Conservation (phyloP, 2,888 invertebrate genomes). For the Oeneis ivallda region DNA sequence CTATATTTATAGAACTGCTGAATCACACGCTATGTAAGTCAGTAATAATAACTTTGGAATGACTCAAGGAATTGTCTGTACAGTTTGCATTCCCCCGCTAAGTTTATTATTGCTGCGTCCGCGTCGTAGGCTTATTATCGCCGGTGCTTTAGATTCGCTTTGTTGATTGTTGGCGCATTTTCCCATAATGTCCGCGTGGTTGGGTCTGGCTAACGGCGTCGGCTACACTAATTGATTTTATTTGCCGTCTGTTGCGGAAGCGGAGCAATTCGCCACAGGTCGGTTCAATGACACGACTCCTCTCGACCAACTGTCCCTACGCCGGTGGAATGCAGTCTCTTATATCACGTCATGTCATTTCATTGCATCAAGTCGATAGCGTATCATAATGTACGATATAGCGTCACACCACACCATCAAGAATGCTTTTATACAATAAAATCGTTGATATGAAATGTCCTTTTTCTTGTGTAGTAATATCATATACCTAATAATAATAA, state of each 20-base stretch:
- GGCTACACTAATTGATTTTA: constrained; percentile 64
- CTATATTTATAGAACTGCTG: constrained; percentile 64
- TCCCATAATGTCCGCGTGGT: constrained; percentile 39
- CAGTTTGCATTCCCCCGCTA: constrained; percentile 18
- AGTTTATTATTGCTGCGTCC: constrained; percentile 30
- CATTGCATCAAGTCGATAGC: constrained; percentile 31
- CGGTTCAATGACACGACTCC: constrained; percentile 71
- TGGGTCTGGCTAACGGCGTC: constrained; percentile 51
- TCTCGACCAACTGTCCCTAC: constrained; percentile 50
- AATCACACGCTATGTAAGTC: constrained; percentile 57
- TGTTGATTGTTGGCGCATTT: constrained; percentile 38
- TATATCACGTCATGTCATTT: constrained; percentile 39
- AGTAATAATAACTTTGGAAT: constrained; percentile 38
- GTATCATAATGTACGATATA: not conserved
- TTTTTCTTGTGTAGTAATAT: too few species aligned
- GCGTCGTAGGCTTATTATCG: constrained; percentile 25
- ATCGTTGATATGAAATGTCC: not conserved
- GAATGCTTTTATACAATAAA: constrained; percentile 13
- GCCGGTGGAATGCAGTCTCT: constrained; percentile 61
- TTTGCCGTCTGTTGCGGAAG: constrained; percentile 65
- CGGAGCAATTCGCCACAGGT: constrained; percentile 62
- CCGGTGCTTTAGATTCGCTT: constrained; percentile 32
- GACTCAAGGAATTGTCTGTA: constrained; percentile 37
- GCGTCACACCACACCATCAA: constrained; percentile 25
- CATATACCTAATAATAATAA: too few species aligned